These are phyloP conservation scores for Parauchenoglanis ngamensis DNA, from an alignment of 2,797 vertebrate genomes.

Conservation along the genomic window DNA sequence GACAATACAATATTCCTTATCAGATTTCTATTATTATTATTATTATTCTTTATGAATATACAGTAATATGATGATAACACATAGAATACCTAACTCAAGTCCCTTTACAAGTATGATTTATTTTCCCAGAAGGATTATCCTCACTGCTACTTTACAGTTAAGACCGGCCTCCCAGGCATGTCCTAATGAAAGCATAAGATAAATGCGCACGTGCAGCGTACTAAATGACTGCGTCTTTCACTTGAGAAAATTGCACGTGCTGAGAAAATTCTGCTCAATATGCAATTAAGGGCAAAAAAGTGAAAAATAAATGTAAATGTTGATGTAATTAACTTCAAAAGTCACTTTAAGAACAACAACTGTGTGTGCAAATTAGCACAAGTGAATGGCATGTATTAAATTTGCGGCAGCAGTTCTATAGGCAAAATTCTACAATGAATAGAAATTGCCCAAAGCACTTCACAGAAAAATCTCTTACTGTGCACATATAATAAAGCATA, in stretches of 20 bases:
- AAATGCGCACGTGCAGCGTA: background rate
- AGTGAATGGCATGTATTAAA: background rate
- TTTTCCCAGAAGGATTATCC: background rate
- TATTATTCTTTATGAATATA: background rate
- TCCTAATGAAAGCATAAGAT: background rate
- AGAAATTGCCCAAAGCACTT: background rate
- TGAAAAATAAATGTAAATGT: background rate
- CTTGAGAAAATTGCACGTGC: background rate
- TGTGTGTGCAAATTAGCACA: background rate
- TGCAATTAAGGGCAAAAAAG: background rate
- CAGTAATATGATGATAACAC: background rate
- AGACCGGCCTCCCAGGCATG: background rate
- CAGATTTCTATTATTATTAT: background rate
- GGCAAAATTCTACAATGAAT: background rate
- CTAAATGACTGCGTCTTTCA: background rate
- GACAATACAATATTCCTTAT: background rate
- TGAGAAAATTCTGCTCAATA: no score
- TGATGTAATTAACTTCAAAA: background rate
- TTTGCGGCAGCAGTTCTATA: background rate
- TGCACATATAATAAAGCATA: background rate
- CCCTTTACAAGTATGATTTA: background rate
- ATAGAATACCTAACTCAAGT: background rate
- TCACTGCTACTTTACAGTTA: background rate
- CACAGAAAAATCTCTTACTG: background rate
- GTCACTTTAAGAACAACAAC: background rate